Evolutionary conservation across 2,797 vertebrate species (phyloP).

Genomic region (Anabas testudineus): DNA sequence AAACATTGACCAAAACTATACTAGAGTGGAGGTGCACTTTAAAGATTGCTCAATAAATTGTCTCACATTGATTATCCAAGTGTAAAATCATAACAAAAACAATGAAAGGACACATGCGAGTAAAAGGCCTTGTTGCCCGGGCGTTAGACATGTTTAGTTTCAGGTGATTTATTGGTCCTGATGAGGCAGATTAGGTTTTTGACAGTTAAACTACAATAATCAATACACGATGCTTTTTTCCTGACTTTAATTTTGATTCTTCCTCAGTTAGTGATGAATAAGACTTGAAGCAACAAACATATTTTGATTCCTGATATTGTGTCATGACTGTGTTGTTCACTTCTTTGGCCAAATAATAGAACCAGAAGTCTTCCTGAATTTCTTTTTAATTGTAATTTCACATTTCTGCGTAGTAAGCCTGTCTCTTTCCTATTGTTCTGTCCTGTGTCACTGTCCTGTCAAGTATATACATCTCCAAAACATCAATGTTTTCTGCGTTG

Average conservation of each 20-base stretch:
- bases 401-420: background rate
- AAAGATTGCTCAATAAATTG: background rate
- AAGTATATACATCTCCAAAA: background rate
- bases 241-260: too few relatives aligned
- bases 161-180: too few relatives aligned
- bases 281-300: too few relatives aligned
- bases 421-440: background rate
- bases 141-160: too few relatives aligned
- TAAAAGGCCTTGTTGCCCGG: too few relatives aligned
- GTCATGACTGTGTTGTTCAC: too few relatives aligned
- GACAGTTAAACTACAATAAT: too few relatives aligned
- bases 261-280: too few relatives aligned
- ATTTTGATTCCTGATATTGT: too few relatives aligned
- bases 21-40: background rate
- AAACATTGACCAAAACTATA: constrained; percentile 2
- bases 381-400: background rate
- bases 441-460: background rate
- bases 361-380: background rate
- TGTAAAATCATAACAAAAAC: background rate
- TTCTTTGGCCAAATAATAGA: background rate
- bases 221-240: too few relatives aligned
- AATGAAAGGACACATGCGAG: background rate
- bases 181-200: too few relatives aligned
- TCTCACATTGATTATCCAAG: background rate
- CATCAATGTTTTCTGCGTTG: background rate